phyloP scores from a whole-genome alignment of 2,888 invertebrate genomes.

The Formica aserva region DNA sequence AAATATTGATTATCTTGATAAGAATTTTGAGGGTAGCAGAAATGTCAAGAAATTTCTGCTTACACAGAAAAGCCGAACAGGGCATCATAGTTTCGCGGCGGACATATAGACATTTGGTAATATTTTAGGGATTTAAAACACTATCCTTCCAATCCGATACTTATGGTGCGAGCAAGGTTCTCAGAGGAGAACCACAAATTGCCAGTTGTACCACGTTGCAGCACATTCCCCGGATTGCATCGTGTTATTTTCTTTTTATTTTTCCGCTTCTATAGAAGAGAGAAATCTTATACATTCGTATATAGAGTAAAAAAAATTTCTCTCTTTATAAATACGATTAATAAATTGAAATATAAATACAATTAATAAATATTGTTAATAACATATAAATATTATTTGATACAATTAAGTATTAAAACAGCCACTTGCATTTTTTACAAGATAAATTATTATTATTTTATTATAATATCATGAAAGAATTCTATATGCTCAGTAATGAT shows the following conservation, averaged over 20 bases:
- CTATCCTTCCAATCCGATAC: constrained; percentile 17
- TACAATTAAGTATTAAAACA: neutral
- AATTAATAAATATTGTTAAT: neutral
- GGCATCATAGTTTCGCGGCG: neutral
- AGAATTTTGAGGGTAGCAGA: neutral
- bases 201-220: neutral
- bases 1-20: neutral
- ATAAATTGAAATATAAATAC: no score
- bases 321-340: neutral
- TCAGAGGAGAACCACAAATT: constrained; percentile 13
- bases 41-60: neutral
- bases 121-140: constrained; percentile 30
- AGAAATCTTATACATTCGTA: neutral
- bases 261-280: neutral
- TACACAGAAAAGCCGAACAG: neutral
- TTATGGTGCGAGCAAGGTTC: constrained; percentile 2
- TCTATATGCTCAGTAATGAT: neutral
- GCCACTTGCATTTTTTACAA: neutral
- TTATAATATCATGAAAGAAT: neutral
- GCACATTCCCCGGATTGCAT: neutral
- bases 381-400: neutral
- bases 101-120: neutral
- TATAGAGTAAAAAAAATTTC: neutral
- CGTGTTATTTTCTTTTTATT: neutral
- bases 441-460: neutral